phyloP scores from a whole-genome alignment of 2,113 vertebrate species.

The Tychaedon coryphoeus region DNA sequence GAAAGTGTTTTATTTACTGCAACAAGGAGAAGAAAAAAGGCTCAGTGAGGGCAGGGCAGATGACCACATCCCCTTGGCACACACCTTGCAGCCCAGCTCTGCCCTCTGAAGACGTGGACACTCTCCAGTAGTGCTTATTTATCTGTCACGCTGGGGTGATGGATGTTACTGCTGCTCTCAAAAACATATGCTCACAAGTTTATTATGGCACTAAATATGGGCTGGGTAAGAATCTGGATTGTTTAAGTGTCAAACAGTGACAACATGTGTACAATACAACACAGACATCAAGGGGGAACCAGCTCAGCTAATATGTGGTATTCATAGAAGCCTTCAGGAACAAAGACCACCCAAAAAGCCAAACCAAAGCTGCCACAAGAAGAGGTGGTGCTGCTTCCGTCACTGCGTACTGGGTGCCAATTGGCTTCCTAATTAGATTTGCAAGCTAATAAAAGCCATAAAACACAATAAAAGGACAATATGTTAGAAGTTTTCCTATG shows the following conservation, averaged over 20 bases:
- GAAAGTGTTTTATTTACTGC: neutral
- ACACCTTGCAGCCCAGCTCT: conserved; percentile 42
- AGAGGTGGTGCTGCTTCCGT: conserved; percentile 57
- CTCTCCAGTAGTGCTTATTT: conserved; percentile 27
- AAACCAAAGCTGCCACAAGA: conserved; percentile 51
- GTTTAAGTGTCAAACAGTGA: conserved; percentile 75
- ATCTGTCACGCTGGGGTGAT: conserved; percentile 46
- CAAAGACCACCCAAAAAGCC: conserved; percentile 76
- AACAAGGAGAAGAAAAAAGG: neutral
- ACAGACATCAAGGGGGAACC: conserved; percentile 67
- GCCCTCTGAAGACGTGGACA: conserved; percentile 19
- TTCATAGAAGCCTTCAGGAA: conserved; percentile 44
- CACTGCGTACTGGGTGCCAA: neutral
- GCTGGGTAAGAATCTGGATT: conserved; percentile 72
- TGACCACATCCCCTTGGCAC: neutral
- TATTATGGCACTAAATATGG: conserved; percentile 72
- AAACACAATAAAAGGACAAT: neutral
- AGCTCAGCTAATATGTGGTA: conserved; percentile 35
- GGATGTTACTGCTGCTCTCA: conserved; percentile 51
- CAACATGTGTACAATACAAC: conserved; percentile 75
- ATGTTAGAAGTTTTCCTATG: neutral
- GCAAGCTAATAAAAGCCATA: conserved; percentile 1
- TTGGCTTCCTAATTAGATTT: conserved; percentile 22
- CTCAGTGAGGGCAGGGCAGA: neutral
- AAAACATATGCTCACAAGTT: conserved; percentile 68